Evolutionary conservation across 2,888 invertebrate species (phyloP), one percentile per base, ranked within the genome.

Genomic region (Heliconius charithonia): DNA sequence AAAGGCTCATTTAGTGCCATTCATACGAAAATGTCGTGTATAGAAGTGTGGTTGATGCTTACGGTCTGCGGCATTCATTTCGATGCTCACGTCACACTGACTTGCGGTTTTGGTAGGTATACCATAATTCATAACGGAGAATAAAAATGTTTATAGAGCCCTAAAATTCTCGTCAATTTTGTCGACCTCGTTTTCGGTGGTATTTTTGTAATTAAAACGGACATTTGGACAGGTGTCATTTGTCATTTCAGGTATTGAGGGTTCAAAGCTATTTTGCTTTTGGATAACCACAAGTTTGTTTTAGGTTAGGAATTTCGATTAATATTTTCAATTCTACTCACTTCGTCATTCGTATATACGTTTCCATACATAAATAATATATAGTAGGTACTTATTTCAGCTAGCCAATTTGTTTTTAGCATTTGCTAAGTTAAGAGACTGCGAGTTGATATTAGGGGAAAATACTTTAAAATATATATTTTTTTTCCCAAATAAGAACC

Each of bases 121-220:
- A 78, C 79, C 78, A 78, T 79, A 82, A 75, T 78, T 81, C 81
- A 79, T 89, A 87, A 84, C 82, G 77, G 76, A 82, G 81, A 85
- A 89, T 89, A 89, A 89, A 90, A 89, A 87, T 88, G 87, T 91
- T 92, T 89, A 90, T 90, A 80, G 87, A 82, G 83, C 84, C 85
- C 83, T 86, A 85, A 87, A 88, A 86, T 84, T 83, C 83, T 80
- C 86, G 85, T 87, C 87, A 86, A 86, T 86, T 80, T 78, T 82
- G 85, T 84, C 87, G 83, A 87, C 84, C 88, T 81, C 81, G 82
- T 85, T 83, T 84, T 82, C 85, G 83, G 81, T 81, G 84, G 83
- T 86, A 86, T 87, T 88, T 86, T 83, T 87, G 82, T 92, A 93
- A 93, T 93, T 92, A 91, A 90, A 92, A 92, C 86, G 88, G 90